phyloP scores from a whole-genome alignment of 2,113 vertebrate genomes.

The Canis aureus region DNA sequence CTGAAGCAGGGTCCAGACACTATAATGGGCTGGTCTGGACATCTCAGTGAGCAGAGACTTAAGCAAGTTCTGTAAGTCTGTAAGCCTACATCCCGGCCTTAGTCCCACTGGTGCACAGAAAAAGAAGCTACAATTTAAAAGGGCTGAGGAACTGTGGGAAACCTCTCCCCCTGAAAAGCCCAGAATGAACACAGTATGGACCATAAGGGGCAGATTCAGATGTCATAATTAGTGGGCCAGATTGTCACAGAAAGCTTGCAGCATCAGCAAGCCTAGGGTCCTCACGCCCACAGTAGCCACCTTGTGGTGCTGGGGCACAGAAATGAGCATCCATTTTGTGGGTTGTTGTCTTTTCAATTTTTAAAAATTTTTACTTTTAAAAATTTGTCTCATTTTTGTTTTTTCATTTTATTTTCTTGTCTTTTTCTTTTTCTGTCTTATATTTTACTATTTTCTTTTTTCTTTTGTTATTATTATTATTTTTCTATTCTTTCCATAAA shows the following conservation, averaged over 20 bases:
- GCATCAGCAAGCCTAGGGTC: not conserved
- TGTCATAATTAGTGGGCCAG: not conserved
- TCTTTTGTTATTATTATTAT: not conserved
- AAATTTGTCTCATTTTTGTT: not conserved
- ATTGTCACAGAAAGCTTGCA: not conserved
- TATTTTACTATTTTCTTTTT: not conserved
- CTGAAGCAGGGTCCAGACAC: not conserved
- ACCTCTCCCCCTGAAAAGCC: not conserved
- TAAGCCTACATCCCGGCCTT: not conserved
- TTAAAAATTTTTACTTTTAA: not conserved
- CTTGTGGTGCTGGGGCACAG: not conserved
- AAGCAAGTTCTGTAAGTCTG: not conserved
- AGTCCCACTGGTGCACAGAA: not conserved
- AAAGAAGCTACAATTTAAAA: not conserved
- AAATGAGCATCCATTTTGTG: not conserved
- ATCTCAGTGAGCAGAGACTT: not conserved
- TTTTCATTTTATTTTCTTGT: not conserved
- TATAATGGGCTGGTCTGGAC: not conserved
- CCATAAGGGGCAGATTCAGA: not conserved
- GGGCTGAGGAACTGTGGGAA: not conserved
- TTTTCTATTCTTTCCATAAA: not conserved
- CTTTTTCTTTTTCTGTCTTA: not conserved
- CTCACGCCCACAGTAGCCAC: not conserved
- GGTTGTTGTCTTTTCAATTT: not conserved
- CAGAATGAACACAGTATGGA: not conserved